Evolutionary conservation across 2,888 invertebrate genomes (phyloP), one percentile per base, ranked within the genome.

Genomic region (Schizotus pectinicornis): DNA sequence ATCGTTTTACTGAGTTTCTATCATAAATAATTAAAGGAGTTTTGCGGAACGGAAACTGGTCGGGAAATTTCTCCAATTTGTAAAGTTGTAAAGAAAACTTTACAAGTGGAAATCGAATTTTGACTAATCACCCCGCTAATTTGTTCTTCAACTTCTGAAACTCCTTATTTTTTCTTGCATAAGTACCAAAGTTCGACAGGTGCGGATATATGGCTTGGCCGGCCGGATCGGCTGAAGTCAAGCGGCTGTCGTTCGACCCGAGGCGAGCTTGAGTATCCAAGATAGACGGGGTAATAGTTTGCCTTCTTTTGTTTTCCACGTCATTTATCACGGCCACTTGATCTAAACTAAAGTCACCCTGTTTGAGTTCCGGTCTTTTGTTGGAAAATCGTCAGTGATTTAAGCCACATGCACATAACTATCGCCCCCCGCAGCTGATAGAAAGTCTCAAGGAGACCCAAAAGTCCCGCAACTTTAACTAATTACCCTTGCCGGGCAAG

Each of bases 71-170:
- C 22, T 22, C 22, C 22, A 22, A 22, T 22, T 22, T 22, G 5
- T 22, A 22, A 22, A 22, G 22, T 22, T 22, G 22, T 22, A 22
- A 22, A 22, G 22, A 22, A 59, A 59, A 56, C 49, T 50, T 49
- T 32, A 7, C 32, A 56, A 59, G 53, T 59, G 53, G 39, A 55
- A 62, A 62, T 63, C 61, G 52, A 54, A 56, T 62, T 65, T 67
- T 72, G 67, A 70, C 71, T 72, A 70, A 72, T 71, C 69, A 68
- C 61, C 14, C 52, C 59, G 64, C 67, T 70, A 70, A 72, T 72
- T 72, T 70, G 70, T 69, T 69, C 38, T 62, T 59, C 62, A 52
- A 63, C 45, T 55, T 43, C 49, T 56, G 45, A 56, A 59, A 51
- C 37, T 39, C 33, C 35, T 30, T 22, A 36, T 14, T 47, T 45